Evolutionary conservation across 23 tunicate species (phyloP), one percentile per base, ranked within the genome.

Genomic region (Halocynthia roretzi): DNA sequence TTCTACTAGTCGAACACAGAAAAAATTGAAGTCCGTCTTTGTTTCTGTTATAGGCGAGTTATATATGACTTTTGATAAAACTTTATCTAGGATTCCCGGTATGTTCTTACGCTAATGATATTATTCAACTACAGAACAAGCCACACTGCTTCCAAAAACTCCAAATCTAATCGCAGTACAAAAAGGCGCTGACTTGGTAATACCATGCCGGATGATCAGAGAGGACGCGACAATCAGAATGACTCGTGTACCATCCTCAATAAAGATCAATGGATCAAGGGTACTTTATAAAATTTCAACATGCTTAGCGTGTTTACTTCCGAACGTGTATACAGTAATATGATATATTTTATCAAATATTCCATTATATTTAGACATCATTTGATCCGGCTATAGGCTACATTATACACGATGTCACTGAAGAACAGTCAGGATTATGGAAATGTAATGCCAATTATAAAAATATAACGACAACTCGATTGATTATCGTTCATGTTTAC

Each of bases 361-460:
- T 67, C 5, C n/a, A 40, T 40, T 67, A 44, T 15, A 61, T 63
- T 62, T 66, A 87, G 93, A 52, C 82, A 21, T 31, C 76, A 52
- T 84, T 74, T 80, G 96, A 89, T 44, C 83, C 83, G 5, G 55
- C 96, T 5, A 60, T 44, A 5, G 96, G 96, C 20, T 83, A 62
- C 56, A 56, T 76, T 2, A 61, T 89, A 12, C 69, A 61, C 8
- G 78, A 84, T 20, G 79, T 62, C 10, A 80, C 82, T 31, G 56
- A 80, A 18, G 64, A 56, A 10, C 85, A 89, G 65, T 83, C 49
- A 22, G 88, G 88, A 7, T 49, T 83, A 40, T 89, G 96, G 96
- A 80, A 83, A 56, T 89, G 96, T 56, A 52, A 65, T 49, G 96
- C 85, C 19, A 61, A 44, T 51, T 21, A 57, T 52, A 8, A 51